Evolutionary conservation across 1,140 invertebrate genomes (phyloP), one percentile per base, ranked within the genome.

Genomic region (Melanaphis sacchari): DNA sequence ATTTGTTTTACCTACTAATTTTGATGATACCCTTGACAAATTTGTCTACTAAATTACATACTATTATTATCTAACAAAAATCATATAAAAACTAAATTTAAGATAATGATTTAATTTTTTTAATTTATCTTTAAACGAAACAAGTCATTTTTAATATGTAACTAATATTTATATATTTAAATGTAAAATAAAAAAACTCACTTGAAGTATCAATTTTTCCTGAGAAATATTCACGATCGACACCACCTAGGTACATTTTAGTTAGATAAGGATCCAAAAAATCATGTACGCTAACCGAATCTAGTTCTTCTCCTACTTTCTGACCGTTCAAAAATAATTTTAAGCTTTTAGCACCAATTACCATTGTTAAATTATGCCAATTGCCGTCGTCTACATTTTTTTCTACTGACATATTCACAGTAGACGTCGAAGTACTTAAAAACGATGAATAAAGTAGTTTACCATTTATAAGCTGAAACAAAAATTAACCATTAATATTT

Each of bases 181-280:
- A 90, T 21, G 18, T n/a, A 90, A n/a, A 59, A 66, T 31, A 0
- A 52, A 93, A 87, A 84, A 88, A 94, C 94, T 94, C 93, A 95
- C 95, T 96, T 38, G 95, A 95, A 26, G 96, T 95, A 31, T 95
- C 94, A 93, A 96, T 95, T 96, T 95, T 90, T 93, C 94, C 88
- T 96, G 94, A 95, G 96, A 96, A 94, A 96, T 96, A 15, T 95
- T 96, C 95, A 52, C 95, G 94, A 94, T 96, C 96, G 0, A 96
- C 96, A 36, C 98, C 98, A 43, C 98, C 98, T 85, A 99, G 94
- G 1, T 96, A 97, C 4, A 99, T 94, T 9, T 96, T 96, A 1
- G 98, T 98, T 21, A 99, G 95, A 94, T 98, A 98, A 4, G 98
- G 98, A 95, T 99, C 98, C 21, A 99, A 95, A 95, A 99, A 98